Percentiles rank a stretch among this genome's conserved stretches.
These are phyloP conservation scores for Lasioglossum baleicum DNA, from an alignment of 1,140 invertebrate species.

Conservation along the genomic window DNA sequence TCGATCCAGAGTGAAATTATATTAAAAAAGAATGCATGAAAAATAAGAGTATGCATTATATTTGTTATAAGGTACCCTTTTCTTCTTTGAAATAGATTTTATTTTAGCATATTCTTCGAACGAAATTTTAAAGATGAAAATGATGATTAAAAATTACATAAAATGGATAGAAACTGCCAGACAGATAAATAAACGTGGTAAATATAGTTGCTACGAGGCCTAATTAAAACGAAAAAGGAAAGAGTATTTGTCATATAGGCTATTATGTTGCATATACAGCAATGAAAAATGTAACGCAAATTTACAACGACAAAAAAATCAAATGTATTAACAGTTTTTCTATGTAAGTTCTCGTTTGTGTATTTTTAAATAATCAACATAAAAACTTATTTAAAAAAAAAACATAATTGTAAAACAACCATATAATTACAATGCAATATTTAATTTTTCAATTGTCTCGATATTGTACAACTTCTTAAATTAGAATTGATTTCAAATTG, in stretches of 20 bases:
- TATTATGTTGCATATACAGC: conserved; percentile 45
- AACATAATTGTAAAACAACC: no score
- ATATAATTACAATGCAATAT: no score
- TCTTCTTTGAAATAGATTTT: background rate
- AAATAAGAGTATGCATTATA: conserved; percentile 8
- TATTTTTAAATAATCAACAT: background rate
- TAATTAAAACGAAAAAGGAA: conserved; percentile 48
- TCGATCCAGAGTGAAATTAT: no score
- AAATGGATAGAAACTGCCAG: conserved; percentile 18
- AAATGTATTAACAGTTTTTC: conserved; percentile 37
- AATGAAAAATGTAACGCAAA: conserved; percentile 12
- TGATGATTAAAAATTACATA: background rate
- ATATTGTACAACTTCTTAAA: conserved; percentile 7
- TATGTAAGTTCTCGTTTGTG: conserved; percentile 30
- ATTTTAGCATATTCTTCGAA: no score
- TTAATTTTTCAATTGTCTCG: conserved; percentile 6
- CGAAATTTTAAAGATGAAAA: no score
- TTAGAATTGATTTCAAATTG: conserved; percentile 11
- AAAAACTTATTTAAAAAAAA: no score
- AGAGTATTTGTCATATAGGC: conserved; percentile 44
- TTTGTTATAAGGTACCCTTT: conserved; percentile 1
- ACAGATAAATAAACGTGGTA: conserved; percentile 34
- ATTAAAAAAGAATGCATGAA: no score
- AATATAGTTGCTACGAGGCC: conserved; percentile 52
- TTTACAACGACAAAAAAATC: conserved; percentile 3